Conservation (phyloP, 2,797 vertebrate species). For the Pampus argenteus region DNA sequence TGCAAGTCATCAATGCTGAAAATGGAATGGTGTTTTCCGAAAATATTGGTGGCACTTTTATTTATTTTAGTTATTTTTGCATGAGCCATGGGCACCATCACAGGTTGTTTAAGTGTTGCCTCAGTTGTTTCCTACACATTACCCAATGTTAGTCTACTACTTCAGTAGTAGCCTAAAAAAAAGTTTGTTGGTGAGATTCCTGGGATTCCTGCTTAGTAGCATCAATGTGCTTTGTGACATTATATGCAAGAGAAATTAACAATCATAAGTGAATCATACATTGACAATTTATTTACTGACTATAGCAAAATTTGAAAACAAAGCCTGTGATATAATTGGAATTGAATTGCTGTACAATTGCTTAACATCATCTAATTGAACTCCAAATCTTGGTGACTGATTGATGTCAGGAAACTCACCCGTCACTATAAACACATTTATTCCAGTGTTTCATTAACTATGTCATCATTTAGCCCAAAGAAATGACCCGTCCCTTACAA, state of each 20-base stretch:
- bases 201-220: slow-evolving; percentile 61
- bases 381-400: slow-evolving; percentile 32
- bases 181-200: slow-evolving; percentile 46
- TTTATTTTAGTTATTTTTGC: slow-evolving; percentile 46
- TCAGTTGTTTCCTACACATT: slow-evolving; percentile 24
- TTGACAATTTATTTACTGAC: slow-evolving; percentile 22
- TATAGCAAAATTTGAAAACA: slow-evolving; percentile 33
- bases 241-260: slow-evolving; percentile 33
- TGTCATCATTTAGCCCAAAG: slow-evolving; percentile 69
- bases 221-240: slow-evolving; percentile 56
- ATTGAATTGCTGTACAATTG: slow-evolving; percentile 55
- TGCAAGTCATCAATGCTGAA: slow-evolving; percentile 43
- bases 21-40: slow-evolving; percentile 52
- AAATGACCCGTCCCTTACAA: slow-evolving; percentile 62
- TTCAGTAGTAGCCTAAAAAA: slow-evolving; percentile 31
- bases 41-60: slow-evolving; percentile 48
- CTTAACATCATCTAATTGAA: slow-evolving; percentile 37
- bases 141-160: slow-evolving; percentile 46
- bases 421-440: slow-evolving; percentile 31
- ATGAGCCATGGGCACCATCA: slow-evolving; percentile 58
- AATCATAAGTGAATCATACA: slow-evolving; percentile 25
- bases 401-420: slow-evolving; percentile 41
- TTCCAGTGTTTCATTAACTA: slow-evolving; percentile 38
- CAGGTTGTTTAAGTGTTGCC: slow-evolving; percentile 46
- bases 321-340: slow-evolving; percentile 41